Evolutionary conservation across 1,140 invertebrate species (phyloP).

Genomic region (Monomorium pharaonis): DNA sequence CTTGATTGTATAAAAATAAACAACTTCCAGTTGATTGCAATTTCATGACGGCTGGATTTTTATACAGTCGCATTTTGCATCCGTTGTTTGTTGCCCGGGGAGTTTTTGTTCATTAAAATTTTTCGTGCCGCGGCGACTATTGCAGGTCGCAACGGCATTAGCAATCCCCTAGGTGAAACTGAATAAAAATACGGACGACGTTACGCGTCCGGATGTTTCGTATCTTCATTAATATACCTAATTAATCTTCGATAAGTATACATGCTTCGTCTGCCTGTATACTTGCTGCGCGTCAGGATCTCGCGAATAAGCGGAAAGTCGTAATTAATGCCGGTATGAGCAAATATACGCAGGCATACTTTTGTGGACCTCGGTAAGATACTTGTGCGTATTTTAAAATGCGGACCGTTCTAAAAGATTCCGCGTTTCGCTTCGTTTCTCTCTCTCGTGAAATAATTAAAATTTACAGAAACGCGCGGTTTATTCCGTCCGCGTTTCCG

Average conservation of each 20-base stretch:
- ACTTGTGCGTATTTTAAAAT: conserved; percentile 43
- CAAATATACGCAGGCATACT: conserved; percentile 4
- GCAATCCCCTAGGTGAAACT: conserved; percentile 33
- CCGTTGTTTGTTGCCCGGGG: conserved; percentile 39
- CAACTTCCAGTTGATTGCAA: conserved; percentile 55
- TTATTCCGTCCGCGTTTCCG: neutral
- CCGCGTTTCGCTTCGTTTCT: conserved; percentile 7
- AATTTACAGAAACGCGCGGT: conserved; percentile 46
- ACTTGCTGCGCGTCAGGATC: neutral
- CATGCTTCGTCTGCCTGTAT: neutral
- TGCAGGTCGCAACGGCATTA: conserved; percentile 41
- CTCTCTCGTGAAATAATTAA: conserved; percentile 27
- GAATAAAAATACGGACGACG: conserved; percentile 22
- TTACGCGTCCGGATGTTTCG: neutral
- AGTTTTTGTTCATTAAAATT: conserved; percentile 61
- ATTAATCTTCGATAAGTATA: conserved; percentile 67
- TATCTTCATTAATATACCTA: conserved; percentile 57
- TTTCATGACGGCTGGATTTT: conserved; percentile 51
- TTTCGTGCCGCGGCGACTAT: conserved; percentile 28
- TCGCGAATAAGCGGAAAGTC: conserved; percentile 50
- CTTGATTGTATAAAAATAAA: conserved; percentile 49
- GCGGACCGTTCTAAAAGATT: conserved; percentile 13
- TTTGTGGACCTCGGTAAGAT: neutral
- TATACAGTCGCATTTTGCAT: conserved; percentile 44
- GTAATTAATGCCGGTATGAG: conserved; percentile 57